Conservation (phyloP, 2,888 invertebrate species). For the Clunio marinus region DNA sequence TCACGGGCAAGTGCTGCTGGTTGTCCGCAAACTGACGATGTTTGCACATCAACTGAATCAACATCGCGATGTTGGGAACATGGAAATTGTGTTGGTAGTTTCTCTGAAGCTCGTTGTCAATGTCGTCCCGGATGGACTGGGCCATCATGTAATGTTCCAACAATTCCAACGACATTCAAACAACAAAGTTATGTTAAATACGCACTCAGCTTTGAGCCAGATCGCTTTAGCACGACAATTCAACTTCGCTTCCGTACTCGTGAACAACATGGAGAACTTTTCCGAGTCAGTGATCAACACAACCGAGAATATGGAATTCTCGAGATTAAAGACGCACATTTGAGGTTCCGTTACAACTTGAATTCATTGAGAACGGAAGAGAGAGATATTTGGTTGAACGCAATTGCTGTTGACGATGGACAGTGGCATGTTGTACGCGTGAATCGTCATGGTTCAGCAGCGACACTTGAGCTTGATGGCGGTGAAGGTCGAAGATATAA, state of each 20-base stretch:
- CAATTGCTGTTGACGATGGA: slow-evolving; percentile 88
- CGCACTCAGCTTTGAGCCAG: slow-evolving; percentile 89
- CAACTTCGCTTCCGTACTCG: slow-evolving; percentile 91
- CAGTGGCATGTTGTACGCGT: slow-evolving; percentile 95
- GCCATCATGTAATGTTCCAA: slow-evolving; percentile 77
- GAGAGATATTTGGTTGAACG: slow-evolving; percentile 82
- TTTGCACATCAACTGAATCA: slow-evolving; percentile 81
- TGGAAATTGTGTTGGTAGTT: slow-evolving; percentile 89
- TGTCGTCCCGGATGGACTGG: slow-evolving; percentile 96
- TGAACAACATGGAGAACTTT: slow-evolving; percentile 88
- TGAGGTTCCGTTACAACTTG: slow-evolving; percentile 88
- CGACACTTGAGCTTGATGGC: slow-evolving; percentile 87
- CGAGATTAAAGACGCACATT: slow-evolving; percentile 81
- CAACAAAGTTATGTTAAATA: slow-evolving; percentile 96
- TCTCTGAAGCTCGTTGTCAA: slow-evolving; percentile 84
- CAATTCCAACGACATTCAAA: slow-evolving; percentile 87
- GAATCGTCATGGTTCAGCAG: slow-evolving; percentile 86
- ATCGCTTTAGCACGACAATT: slow-evolving; percentile 86
- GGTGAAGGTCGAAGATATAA: slow-evolving; percentile 92
- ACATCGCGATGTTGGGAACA: slow-evolving; percentile 87
- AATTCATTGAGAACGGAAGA: slow-evolving; percentile 89
- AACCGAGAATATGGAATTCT: slow-evolving; percentile 91
- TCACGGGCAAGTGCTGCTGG: slow-evolving; percentile 82
- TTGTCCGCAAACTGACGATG: slow-evolving; percentile 89
- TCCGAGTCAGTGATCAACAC: slow-evolving; percentile 90